Evolutionary conservation across 2,888 invertebrate genomes (phyloP).

Genomic region (Amiota minor): DNA sequence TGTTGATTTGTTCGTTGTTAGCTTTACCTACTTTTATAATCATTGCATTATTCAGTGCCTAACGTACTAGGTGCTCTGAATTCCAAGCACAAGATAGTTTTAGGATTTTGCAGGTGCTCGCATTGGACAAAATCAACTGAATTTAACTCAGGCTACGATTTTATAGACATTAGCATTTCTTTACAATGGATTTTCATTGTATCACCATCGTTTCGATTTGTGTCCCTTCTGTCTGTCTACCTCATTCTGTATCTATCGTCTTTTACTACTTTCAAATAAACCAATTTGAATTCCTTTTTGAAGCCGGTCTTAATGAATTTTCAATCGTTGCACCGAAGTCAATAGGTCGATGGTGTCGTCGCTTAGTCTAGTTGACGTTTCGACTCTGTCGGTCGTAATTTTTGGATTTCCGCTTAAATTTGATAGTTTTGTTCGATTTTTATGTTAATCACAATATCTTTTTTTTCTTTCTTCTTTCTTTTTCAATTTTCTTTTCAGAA

Average conservation of each 20-base stretch:
- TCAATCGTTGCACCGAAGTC: conserved; percentile 13
- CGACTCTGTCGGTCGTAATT: conserved; percentile 22
- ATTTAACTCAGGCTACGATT: conserved; percentile 1
- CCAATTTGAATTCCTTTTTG: not conserved
- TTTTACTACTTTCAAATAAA: too few species aligned
- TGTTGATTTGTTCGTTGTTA: not conserved
- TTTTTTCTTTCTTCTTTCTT: conserved; percentile 2
- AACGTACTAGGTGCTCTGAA: not conserved
- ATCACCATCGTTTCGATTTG: too few species aligned
- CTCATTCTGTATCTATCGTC: not conserved
- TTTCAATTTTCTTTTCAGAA: not conserved
- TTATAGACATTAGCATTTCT: conserved; percentile 22
- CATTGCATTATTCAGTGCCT: conserved; percentile 27
- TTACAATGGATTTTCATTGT: conserved; percentile 18
- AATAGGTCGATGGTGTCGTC: conserved; percentile 11
- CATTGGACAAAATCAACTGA: not conserved
- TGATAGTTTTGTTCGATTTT: conserved; percentile 16
- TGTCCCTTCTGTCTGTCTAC: too few species aligned
- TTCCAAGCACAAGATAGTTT: not conserved
- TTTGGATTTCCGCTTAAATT: conserved; percentile 24
- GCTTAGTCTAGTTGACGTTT: not conserved
- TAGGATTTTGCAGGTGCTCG: conserved; percentile 22
- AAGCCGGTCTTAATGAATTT: conserved; percentile 21
- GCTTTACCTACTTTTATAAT: conserved; percentile 9
- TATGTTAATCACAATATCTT: conserved; percentile 9